Base-by-base conservation (phyloP, 2,888 invertebrate genomes). In the Drosophila picticornis region DNA sequence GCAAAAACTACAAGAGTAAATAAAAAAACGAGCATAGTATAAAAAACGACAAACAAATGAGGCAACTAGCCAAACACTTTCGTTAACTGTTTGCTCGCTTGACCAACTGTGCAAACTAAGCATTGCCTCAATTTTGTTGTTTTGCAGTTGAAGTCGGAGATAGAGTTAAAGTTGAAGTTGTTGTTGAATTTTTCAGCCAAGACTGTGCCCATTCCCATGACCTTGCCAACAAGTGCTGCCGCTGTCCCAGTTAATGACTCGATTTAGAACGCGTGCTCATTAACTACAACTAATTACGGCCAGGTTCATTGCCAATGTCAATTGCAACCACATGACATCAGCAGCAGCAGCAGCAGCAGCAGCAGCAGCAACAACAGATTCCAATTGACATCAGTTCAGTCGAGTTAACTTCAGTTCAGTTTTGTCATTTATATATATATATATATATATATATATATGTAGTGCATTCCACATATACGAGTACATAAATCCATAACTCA, bases 281-380 rank as follows among this genome's bases (percentile, higher is more conserved):
- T 81, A 84, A 57, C 66, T 58, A 55, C 84, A 84, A 75, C 84
- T 90, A 83, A 86, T 88, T 89, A 84, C 59, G 67, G 31, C 36
- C 36, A 59, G 83, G 78, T 88, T 88, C 90, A 89, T 75, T 90
- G 90, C 73, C 88, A 88, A 88, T 88, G 90, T 74, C 90, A 89
- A 88, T 77, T 88, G 89, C 87, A 88, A 55, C 55, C 34, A 65
- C 13, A 89, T 85, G 85, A 85, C 90, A 85, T 85, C 85, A 85
- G 81, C 71, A 46, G 9, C 43, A 67, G 5, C 76, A 56, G 36
- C 72, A 50, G 5, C 34, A 58, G 2, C 27, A 51, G 27, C 59
- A 36, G 22, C 63, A 50, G 29, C 29, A 31, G 31, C 32, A 34
- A 13, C 29, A 51, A 40, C 66, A 25, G 19, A 60, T 36, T 43